Evolutionary conservation across 2,113 vertebrate genomes (phyloP), one percentile per base, ranked within the genome.

Genomic region (Erpornis zantholeuca): DNA sequence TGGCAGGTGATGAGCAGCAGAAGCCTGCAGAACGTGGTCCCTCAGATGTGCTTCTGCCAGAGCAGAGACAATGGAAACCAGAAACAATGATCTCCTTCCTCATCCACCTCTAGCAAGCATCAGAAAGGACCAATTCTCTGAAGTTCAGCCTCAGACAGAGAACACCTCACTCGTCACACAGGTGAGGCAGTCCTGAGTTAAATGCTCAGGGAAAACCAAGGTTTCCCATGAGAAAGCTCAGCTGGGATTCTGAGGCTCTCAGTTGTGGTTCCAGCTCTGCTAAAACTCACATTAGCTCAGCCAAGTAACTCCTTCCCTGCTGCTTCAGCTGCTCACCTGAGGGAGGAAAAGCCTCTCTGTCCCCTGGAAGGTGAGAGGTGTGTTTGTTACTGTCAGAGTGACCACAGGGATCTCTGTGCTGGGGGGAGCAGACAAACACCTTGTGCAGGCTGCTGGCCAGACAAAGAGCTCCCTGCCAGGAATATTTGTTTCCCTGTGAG

Each of bases 1-100:
- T 97, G 25, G 25, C 97, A 61, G 91, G 87, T 6, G 92, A 92
- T 6, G 92, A 92, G 52, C 97, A 97, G 63, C 76, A 96, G 52
- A 82, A 97, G 29, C 97, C 93, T 7, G 59, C 36, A 29, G 47
- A 86, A 33, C 92, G 90, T 2, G 57, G 87, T 79, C 89, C 75
- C 17, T 88, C 91, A 11, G 92, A 92, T 61, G 35, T 35, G 45
- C 31, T 44, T 77, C 88, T 93, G 12, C 85, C 27, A 52, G 24
- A 73, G 28, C 42, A 66, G 65, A 57, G 44, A 27, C 45, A 72
- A 35, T 1, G 33, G 29, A 77, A 90, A 60, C 24, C 69, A 12
- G 18, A 36, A 79, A 76, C 27, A 11, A 7, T 2, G 3, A 35
- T 29, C 28, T 61, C 15, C 40, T 50, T 8, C 63, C 25, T 25